Base-by-base conservation (phyloP, 2,888 invertebrate species). In the Phania funesta region DNA sequence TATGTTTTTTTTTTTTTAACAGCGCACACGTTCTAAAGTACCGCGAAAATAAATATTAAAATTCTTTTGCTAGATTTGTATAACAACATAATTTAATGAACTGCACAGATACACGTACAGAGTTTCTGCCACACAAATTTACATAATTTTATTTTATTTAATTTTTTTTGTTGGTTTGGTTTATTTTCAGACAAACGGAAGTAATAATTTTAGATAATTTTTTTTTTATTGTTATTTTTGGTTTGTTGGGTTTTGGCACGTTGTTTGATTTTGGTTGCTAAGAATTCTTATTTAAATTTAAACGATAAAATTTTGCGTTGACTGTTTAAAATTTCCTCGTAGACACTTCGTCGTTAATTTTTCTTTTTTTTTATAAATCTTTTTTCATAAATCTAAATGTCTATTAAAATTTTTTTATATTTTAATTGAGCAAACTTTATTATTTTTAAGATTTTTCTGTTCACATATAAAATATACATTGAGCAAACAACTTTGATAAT, bases 71-170 rank as follows among this genome's bases (percentile, higher is more conserved):
- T 73, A 60, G 16, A 67, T 71, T 70, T 65, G 48, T 58, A 54
- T 38, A 68, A 77, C 74, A 74, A 65, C 82, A 78, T 78, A 78
- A 82, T 78, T 82, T 78, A 73, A 77, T 65, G 24, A 46, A 74
- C 9, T 44, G 22, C 29, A 46, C 16, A 26, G 16, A 32, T 32
- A 70, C 29, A 20, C 24, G 6, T n/a, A 35, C 48, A 22, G 1
- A 20, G n/a, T n/a, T 56, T 2, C 18, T 13, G 18, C 20, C 50
- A 16, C 22, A 44, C 26, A 62, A 68, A 80, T 75, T 67, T 74
- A 68, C 67, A 80, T 78, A 78, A 64, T 73, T 73, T 62, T 29
- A 26, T 62, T 71, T 26, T 22, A 16, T 41, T 65, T 20, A 2
- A 11, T 35, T 54, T 46, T 48, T 48, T 46, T 71, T 26, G 35